These are phyloP conservation scores for Agrotis ipsilon DNA, from an alignment of 2,888 invertebrate genomes.

Conservation along the genomic window DNA sequence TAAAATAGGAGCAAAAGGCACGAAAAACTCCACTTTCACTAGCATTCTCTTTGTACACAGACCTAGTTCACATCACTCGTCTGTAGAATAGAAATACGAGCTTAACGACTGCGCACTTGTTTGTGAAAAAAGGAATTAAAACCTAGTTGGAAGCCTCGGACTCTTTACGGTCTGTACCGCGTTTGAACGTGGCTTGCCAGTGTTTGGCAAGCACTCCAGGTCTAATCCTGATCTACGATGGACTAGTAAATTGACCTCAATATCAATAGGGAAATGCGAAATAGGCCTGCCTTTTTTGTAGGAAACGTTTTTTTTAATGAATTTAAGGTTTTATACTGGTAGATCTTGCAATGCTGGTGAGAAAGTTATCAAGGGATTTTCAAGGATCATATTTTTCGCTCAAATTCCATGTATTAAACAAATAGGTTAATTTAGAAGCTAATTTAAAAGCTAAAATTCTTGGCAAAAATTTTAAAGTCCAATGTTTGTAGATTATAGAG, in stretches of 20 bases:
- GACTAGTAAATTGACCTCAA: constrained; percentile 12
- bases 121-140: constrained; percentile 21
- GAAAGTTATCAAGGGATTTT: not conserved
- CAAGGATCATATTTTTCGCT: too few species aligned
- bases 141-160: constrained; percentile 14
- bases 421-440: too few species aligned
- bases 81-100: constrained; percentile 26
- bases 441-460: too few species aligned
- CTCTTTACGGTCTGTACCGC: not conserved
- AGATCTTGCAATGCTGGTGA: not conserved
- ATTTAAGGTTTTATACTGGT: not conserved
- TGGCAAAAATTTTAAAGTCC: too few species aligned
- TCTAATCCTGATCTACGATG: constrained; percentile 45
- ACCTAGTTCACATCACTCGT: constrained; percentile 15
- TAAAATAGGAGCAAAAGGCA: constrained; percentile 7
- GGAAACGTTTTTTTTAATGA: not conserved
- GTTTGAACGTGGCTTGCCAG: constrained; percentile 39
- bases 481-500: too few species aligned
- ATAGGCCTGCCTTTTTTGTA: too few species aligned
- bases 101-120: constrained; percentile 9
- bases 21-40: constrained; percentile 3
- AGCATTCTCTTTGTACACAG: constrained; percentile 29
- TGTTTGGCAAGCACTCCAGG: constrained; percentile 65
- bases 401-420: too few species aligned
- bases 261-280: too few species aligned